Evolutionary conservation across 1,140 invertebrate genomes (phyloP).

Genomic region (Geopemphigus sp.): DNA sequence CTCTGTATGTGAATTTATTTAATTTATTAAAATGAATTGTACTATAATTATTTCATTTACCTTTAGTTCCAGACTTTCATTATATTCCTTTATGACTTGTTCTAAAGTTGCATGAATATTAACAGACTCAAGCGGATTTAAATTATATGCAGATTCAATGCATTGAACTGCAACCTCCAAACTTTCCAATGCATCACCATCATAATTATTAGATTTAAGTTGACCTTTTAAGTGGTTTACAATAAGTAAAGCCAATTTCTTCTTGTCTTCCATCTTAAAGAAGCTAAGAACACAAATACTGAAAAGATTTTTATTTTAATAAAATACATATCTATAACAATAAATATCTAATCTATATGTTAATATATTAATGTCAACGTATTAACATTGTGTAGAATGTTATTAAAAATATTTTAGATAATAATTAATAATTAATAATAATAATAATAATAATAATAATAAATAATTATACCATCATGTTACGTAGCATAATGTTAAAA

Average conservation of each 20-base stretch:
- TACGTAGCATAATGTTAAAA: too few relatives aligned
- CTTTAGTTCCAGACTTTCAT: neutral
- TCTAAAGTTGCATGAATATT: neutral
- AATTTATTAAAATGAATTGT: neutral
- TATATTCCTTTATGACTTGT: neutral
- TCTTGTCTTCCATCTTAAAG: constrained; percentile 20
- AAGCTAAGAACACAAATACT: too few relatives aligned
- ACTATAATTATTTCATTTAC: neutral
- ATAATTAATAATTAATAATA: too few relatives aligned
- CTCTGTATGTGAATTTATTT: neutral
- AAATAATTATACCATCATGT: too few relatives aligned
- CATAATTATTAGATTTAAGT: neutral
- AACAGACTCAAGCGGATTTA: constrained; percentile 3
- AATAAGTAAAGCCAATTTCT: neutral
- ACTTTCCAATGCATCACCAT: constrained; percentile 13
- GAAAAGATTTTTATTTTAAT: too few relatives aligned
- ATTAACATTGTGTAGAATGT: too few relatives aligned
- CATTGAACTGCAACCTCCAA: constrained; percentile 36
- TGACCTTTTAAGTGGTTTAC: constrained; percentile 19
- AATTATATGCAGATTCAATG: constrained; percentile 35
- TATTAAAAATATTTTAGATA: too few relatives aligned
- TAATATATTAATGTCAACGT: too few relatives aligned
- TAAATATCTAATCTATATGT: too few relatives aligned
- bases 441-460: too few relatives aligned
- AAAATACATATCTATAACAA: too few relatives aligned